These are phyloP conservation scores for Enteromius afrohamiltoni DNA, from an alignment of 2,797 vertebrate genomes.

Conservation along the genomic window DNA sequence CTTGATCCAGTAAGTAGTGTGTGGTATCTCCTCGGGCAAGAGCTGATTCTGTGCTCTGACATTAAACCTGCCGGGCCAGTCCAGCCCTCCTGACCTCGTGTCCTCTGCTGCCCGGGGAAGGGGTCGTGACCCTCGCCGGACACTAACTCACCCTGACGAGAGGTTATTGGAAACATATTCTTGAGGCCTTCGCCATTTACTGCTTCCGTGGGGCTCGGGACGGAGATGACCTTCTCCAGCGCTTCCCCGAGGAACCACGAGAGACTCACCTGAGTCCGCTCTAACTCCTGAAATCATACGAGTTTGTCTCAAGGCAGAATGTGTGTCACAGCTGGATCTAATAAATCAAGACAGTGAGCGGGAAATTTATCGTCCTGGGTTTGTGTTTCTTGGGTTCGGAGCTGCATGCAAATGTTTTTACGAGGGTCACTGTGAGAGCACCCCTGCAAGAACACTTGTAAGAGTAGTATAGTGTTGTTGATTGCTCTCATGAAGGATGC, in stretches of 20 bases:
- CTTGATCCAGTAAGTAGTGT: conserved; percentile 40
- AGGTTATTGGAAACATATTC: conserved; percentile 97
- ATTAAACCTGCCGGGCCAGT: conserved; percentile 71
- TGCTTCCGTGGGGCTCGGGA: conserved; percentile 75
- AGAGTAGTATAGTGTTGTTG: neutral
- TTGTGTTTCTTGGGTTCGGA: conserved; percentile 74
- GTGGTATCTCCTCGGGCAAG: conserved; percentile 58
- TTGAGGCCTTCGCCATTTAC: conserved; percentile 81
- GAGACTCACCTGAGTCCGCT: conserved; percentile 13
- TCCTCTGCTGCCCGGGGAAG: conserved; percentile 77
- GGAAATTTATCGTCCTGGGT: neutral
- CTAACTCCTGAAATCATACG: neutral
- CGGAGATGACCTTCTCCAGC: conserved; percentile 82
- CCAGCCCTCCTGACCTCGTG: conserved; percentile 74
- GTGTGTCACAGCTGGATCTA: conserved; percentile 3
- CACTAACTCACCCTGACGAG: conserved; percentile 86
- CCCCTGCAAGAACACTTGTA: conserved; percentile 25
- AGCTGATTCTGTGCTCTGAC: conserved; percentile 76
- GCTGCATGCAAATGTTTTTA: conserved; percentile 74
- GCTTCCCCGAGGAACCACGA: conserved; percentile 70
- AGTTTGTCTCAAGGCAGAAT: neutral
- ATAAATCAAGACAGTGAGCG: conserved; percentile 2
- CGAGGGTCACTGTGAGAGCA: conserved; percentile 43
- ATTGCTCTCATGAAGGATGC: neutral
- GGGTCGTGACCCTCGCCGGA: conserved; percentile 88